phyloP scores from a whole-genome alignment of 2,888 invertebrate species.

The Nysson spinosus region DNA sequence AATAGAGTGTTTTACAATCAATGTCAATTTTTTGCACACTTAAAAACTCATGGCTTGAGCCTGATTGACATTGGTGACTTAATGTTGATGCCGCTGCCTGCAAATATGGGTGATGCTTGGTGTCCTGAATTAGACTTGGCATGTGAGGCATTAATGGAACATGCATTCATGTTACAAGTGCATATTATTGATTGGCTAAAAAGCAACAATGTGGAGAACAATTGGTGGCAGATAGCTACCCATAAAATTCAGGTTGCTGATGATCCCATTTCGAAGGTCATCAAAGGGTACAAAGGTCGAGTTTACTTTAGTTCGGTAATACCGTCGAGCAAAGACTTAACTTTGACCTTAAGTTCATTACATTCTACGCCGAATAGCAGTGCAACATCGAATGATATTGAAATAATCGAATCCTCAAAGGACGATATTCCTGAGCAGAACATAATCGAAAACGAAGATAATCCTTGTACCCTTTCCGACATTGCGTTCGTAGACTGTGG shows the following conservation, averaged over 20 bases:
- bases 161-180: conserved; percentile 62
- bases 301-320: conserved; percentile 31
- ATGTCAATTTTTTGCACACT: conserved; percentile 71
- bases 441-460: conserved; percentile 50
- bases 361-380: background rate
- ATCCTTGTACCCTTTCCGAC: conserved; percentile 53
- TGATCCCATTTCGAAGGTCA: conserved; percentile 43
- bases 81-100: conserved; percentile 72
- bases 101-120: conserved; percentile 53
- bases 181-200: conserved; percentile 72
- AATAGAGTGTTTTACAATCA: conserved; percentile 71
- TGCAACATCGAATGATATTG: background rate
- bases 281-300: conserved; percentile 47
- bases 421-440: conserved; percentile 30
- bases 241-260: conserved; percentile 9
- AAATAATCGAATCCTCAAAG: background rate
- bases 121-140: conserved; percentile 59
- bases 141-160: conserved; percentile 69
- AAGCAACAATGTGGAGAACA: conserved; percentile 46
- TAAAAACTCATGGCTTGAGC: conserved; percentile 59
- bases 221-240: conserved; percentile 65
- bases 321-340: conserved; percentile 11
- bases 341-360: background rate
- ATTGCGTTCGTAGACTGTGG: conserved; percentile 71
- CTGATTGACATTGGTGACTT: conserved; percentile 66